Evolutionary conservation across 2,797 vertebrate genomes (phyloP), one percentile per base, ranked within the genome.

Genomic region (Lophotriccus pileatus): DNA sequence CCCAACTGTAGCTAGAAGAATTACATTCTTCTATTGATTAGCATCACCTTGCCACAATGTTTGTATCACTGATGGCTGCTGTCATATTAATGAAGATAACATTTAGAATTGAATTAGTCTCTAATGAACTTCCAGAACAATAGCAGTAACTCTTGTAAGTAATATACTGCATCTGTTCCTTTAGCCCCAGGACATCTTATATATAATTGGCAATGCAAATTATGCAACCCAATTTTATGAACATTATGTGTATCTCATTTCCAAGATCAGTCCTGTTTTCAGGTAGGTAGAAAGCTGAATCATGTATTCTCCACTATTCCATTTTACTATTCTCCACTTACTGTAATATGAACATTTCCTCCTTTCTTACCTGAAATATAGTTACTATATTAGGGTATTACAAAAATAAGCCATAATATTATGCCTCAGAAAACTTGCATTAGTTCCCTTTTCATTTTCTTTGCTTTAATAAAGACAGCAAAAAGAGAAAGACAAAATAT

Each of bases 41-140:
- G n/a, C 58, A 80, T 82, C 39, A 76, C 93, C 63, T 58, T 91
- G 52, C 60, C 49, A 74, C 74, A 77, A 52, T 0, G 3, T 77
- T 94, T 81, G 24, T 68, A 68, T 72, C 36, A 16, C 68, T 87
- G 77, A 83, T 77, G 78, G 78, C 49, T 91, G 77, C 74, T 95
- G 91, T 82, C 85, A 90, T 87, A 94, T 94, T 94, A 93, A 94
- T 89, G 93, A 94, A 93, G 91, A 92, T 92, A 93, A 93, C 94
- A 90, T 94, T 97, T 93, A 60, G 72, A 94, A 94, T 58, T 77
- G 72, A 94, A 94, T 91, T 92, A 94, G 68, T 64, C 60, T 90
- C 60, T 92, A 95, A 95, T 90, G 91, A 95, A 89, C 83, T 96
- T 94, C 83, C 78, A 92, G 77, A 93, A 94, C 83, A 94, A 89